Percentiles rank a stretch among this genome's conserved stretches.
Evolutionary conservation across 2,113 vertebrate species (phyloP).

Genomic region (Spheniscus mendiculus): DNA sequence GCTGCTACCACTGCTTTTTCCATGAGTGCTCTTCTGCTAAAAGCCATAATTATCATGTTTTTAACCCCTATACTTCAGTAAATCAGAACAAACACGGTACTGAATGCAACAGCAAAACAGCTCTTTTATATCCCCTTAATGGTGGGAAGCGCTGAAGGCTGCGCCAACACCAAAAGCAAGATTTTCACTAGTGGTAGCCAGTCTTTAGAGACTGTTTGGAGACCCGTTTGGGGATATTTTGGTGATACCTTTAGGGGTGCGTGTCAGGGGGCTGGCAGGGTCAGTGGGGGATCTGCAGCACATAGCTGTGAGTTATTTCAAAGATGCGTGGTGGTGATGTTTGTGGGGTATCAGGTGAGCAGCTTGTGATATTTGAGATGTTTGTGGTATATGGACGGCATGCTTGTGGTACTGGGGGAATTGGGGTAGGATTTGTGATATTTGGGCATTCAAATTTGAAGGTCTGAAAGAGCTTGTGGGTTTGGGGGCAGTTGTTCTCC

Average conservation of each 20-base stretch:
- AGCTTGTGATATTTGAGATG: neutral
- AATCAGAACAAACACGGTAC: neutral
- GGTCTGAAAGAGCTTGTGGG: neutral
- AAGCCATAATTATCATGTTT: neutral
- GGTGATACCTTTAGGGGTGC: neutral
- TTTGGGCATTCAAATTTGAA: neutral
- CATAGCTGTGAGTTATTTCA: neutral
- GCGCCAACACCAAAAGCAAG: neutral
- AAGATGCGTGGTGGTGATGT: rapidly evolving
- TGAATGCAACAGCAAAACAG: neutral
- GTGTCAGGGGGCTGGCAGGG: rapidly evolving
- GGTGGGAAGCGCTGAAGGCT: rapidly evolving
- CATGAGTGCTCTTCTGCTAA: neutral
- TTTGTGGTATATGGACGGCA: neutral
- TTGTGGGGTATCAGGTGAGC: neutral
- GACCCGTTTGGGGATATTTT: neutral
- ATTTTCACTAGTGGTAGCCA: neutral
- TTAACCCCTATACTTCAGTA: neutral
- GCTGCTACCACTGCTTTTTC: neutral
- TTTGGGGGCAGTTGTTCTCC: neutral
- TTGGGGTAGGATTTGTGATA: neutral
- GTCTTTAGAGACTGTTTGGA: neutral
- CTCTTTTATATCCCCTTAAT: rapidly evolving
- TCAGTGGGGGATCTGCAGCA: neutral
- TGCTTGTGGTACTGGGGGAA: too few species aligned